phyloP scores from a whole-genome alignment of 2,113 vertebrate genomes.

The Saguinus imperator region DNA sequence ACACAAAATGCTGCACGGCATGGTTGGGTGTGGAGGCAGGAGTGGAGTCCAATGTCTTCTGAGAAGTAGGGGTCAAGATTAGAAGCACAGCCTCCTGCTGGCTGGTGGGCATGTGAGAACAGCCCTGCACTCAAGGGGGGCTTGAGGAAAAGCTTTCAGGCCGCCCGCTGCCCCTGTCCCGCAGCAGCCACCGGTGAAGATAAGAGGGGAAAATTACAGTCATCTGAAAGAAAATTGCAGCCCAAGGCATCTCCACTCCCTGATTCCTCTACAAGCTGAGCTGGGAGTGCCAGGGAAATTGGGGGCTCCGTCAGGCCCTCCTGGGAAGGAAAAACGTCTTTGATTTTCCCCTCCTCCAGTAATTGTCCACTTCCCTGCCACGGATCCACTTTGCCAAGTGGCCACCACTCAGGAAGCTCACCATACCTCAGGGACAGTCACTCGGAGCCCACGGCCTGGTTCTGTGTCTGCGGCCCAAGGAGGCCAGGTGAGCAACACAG shows the following conservation, averaged over 20 bases:
- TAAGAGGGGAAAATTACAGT: neutral
- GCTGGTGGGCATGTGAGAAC: neutral
- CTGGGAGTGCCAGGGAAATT: neutral
- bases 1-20: neutral
- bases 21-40: neutral
- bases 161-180: neutral
- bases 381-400: neutral
- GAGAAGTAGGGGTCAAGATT: neutral
- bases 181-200: neutral
- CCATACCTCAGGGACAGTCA: neutral
- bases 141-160: neutral
- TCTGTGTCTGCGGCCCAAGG: fast-evolving
- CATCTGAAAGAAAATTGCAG: neutral
- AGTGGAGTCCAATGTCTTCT: neutral
- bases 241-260: neutral
- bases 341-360: neutral
- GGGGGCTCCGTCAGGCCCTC: neutral
- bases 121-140: fast-evolving
- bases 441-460: neutral
- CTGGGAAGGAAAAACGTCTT: neutral
- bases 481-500: neutral
- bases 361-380: neutral
- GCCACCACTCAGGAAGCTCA: neutral
- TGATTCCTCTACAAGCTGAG: neutral
- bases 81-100: neutral